phyloP scores from a whole-genome alignment of 2,888 invertebrate species.

The Anorthoa munda region DNA sequence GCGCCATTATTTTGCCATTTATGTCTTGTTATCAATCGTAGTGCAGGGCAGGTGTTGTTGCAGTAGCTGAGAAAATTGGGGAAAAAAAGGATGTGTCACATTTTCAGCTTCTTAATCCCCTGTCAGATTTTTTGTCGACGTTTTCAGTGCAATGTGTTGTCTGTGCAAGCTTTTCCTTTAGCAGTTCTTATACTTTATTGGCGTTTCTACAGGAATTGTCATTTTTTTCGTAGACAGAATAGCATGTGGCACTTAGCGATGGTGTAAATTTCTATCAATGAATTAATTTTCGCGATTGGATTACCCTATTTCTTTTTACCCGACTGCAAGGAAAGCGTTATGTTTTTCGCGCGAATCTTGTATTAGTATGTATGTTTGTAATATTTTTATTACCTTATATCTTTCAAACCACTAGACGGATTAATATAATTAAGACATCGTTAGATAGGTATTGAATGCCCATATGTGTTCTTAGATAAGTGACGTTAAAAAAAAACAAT shows the following conservation, averaged over 20 bases:
- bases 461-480: too few relatives aligned
- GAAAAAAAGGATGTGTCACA: slow-evolving; percentile 8
- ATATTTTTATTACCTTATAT: too few relatives aligned
- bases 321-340: too few relatives aligned
- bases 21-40: neutral
- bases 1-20: slow-evolving; percentile 3
- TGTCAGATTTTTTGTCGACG: slow-evolving; percentile 21
- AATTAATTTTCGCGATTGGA: neutral
- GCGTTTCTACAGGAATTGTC: neutral
- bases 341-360: too few relatives aligned
- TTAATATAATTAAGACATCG: too few relatives aligned
- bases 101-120: slow-evolving; percentile 19
- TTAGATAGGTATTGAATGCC: too few relatives aligned
- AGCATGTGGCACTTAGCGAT: neutral
- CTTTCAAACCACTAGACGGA: too few relatives aligned
- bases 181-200: neutral
- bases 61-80: neutral
- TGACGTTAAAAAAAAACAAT: too few relatives aligned
- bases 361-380: too few relatives aligned
- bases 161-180: neutral
- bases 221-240: neutral
- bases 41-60: neutral
- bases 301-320: too few relatives aligned
- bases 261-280: neutral
- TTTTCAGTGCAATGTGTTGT: slow-evolving; percentile 8